Conservation (phyloP, 1,140 invertebrate genomes). For the Platyscapa corneri region DNA sequence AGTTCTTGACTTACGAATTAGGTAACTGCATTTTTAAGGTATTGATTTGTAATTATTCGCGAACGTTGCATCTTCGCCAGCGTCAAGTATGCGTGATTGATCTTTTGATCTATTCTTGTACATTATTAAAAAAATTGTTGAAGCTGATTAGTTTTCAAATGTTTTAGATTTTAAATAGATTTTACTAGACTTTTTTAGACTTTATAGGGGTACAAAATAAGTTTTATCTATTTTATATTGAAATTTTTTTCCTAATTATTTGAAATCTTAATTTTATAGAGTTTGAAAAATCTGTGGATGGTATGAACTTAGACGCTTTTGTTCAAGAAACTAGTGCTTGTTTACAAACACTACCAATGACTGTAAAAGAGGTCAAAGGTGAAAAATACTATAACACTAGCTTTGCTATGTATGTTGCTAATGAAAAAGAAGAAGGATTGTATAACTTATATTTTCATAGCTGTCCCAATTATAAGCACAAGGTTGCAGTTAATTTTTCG, state of each 20-base stretch:
- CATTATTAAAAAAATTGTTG: background rate
- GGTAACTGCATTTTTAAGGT: constrained; percentile 50
- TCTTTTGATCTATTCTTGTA: constrained; percentile 13
- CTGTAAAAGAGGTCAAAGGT: constrained; percentile 57
- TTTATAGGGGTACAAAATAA: background rate
- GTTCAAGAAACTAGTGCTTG: constrained; percentile 57
- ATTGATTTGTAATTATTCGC: background rate
- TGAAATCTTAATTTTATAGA: constrained; percentile 51
- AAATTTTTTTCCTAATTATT: background rate
- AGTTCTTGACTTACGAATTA: constrained; percentile 59
- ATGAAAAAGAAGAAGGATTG: constrained; percentile 88
- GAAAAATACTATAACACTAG: constrained; percentile 67
- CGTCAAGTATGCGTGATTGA: background rate
- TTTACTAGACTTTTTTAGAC: background rate
- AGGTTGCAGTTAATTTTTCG: constrained; percentile 78
- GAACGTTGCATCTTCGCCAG: background rate
- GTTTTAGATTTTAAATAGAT: background rate
- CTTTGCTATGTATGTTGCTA: constrained; percentile 88
- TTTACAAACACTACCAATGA: constrained; percentile 64
- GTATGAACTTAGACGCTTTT: background rate
- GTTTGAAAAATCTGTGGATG: constrained; percentile 44
- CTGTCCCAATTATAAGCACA: constrained; percentile 84
- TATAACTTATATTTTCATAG: constrained; percentile 98
- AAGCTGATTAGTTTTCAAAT: background rate
- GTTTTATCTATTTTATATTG: background rate